Evolutionary conservation across 2,797 vertebrate genomes (phyloP), one percentile per base, ranked within the genome.

Genomic region (Acanthiza pusilla): DNA sequence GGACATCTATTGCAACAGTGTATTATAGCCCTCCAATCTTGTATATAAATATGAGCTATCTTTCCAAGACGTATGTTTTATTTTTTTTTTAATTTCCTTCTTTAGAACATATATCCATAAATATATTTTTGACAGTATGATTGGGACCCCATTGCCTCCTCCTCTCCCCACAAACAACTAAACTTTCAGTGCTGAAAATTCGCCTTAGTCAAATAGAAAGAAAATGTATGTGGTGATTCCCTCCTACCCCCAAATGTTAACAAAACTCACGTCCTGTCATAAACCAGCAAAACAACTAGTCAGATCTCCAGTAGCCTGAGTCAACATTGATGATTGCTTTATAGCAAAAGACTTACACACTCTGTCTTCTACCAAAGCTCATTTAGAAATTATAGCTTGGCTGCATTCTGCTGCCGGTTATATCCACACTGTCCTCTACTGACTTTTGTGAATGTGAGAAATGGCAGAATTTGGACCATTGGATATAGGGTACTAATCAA

Each of bases 281-380:
- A 71, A 91, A 73, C 21, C 62, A 76, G 34, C 47, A 75, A 47
- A 94, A 78, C 21, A 86, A 68, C 63, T 72, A 80, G 68, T 94
- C 74, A 96, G 71, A 94, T 83, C 89, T 97, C 84, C 93, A 95
- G 89, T 94, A 96, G 83, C 88, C 91, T 94, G 85, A 95, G 74
- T 85, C 65, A 90, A 70, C 91, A 70, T 51, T 80, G 88, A 62
- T 77, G 74, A 72, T 85, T 96, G 67, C 89, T 96, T 93, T 96
- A 77, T 77, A 91, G 20, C 6, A 4, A 85, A 84, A 91, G 79
- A 72, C 66, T 77, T 94, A 60, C 54, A 77, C n/a, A 40, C 30
- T 93, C 85, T 90, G 36, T 87, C 82, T 96, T 85, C 58, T 80
- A 72, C 53, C 73, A 66, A 95, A 94, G 65, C 74, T 78, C 57